These are phyloP conservation scores for Timema cristinae DNA, from an alignment of 2,888 invertebrate genomes.

Conservation along the genomic window DNA sequence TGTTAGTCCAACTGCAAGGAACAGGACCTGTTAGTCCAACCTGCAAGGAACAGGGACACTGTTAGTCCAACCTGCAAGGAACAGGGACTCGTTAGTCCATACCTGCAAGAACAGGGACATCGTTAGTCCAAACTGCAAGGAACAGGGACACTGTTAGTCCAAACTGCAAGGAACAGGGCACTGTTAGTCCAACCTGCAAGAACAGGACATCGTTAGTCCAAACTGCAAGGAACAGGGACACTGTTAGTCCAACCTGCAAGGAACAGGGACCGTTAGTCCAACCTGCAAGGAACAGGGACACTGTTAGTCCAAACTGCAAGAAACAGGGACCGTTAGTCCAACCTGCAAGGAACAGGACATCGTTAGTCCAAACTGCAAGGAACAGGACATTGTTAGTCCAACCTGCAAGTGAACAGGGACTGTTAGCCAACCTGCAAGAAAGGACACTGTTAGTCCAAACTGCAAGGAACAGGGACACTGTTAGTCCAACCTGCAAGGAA, in stretches of 20 bases:
- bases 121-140: no score
- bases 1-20: no score
- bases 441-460: conserved; percentile 22
- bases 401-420: conserved; percentile 36
- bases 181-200: conserved; percentile 10
- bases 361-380: conserved; percentile 22
- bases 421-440: conserved; percentile 8
- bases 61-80: no score
- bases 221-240: conserved; percentile 3
- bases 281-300: conserved; percentile 5
- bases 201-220: conserved; percentile 19
- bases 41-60: no score
- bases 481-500: conserved; percentile 8
- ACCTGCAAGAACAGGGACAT: no score
- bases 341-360: conserved; percentile 42
- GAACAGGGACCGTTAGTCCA: conserved; percentile 35
- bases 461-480: conserved; percentile 35
- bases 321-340: conserved; percentile 44
- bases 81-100: no score
- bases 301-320: conserved; percentile 25
- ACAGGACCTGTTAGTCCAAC: no score
- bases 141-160: conserved; percentile 17
- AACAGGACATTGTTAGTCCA: conserved; percentile 19
- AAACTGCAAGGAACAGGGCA: conserved; percentile 36
- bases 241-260: conserved; percentile 25